Evolutionary conservation across 2,797 vertebrate species (phyloP).

Genomic region (Meriones psammophilus): DNA sequence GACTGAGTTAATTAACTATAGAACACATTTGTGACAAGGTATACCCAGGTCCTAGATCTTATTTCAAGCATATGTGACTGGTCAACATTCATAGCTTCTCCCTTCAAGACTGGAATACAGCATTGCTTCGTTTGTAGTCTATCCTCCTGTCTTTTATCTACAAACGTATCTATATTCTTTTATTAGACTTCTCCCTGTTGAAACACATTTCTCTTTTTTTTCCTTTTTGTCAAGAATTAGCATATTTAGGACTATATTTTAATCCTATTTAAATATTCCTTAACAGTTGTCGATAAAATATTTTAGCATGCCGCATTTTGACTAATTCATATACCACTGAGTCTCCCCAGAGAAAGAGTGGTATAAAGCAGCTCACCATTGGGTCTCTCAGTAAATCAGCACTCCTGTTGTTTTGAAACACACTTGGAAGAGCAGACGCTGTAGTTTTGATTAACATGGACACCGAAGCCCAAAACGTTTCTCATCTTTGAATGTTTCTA

Average conservation of each 20-base stretch:
- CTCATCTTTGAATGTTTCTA: constrained; percentile 69
- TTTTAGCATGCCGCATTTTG: constrained; percentile 76
- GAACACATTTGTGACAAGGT: not conserved
- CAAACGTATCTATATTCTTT: constrained; percentile 53
- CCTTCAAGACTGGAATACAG: not conserved
- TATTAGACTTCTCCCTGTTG: constrained; percentile 65
- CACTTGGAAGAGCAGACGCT: constrained; percentile 72
- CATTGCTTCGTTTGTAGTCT: not conserved
- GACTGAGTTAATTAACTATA: not conserved
- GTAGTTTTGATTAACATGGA: constrained; percentile 78
- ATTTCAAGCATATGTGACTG: not conserved
- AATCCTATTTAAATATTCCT: constrained; percentile 82
- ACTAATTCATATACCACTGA: constrained; percentile 83
- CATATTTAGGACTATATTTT: constrained; percentile 71
- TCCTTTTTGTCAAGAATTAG: constrained; percentile 45
- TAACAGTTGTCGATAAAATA: constrained; percentile 83
- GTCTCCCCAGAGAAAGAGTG: constrained; percentile 75
- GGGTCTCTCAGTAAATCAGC: constrained; percentile 75
- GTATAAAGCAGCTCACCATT: constrained; percentile 67
- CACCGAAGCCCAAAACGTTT: constrained; percentile 59
- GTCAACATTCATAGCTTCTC: not conserved
- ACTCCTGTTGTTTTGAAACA: constrained; percentile 74
- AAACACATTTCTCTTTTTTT: constrained; percentile 67
- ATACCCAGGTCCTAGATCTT: not conserved
- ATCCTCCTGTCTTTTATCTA: constrained; percentile 60